phyloP scores from a whole-genome alignment of 2,888 invertebrate species.

The Dusona sp. region DNA sequence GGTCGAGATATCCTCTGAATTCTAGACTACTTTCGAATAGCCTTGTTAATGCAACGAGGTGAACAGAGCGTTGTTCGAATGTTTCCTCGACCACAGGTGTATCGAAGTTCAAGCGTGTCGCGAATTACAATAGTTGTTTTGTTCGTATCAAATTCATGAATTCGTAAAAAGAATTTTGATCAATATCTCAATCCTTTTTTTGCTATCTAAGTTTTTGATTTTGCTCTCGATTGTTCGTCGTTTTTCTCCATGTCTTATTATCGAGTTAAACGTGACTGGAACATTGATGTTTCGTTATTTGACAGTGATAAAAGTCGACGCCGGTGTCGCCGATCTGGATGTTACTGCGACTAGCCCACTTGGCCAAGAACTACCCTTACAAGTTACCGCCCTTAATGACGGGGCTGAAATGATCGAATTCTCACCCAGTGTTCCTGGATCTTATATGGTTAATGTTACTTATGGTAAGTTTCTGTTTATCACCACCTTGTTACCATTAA shows the following conservation, averaged over 20 bases:
- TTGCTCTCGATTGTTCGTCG: constrained; percentile 14
- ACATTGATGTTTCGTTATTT: constrained; percentile 66
- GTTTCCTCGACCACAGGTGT: constrained; percentile 45
- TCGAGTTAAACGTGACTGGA: constrained; percentile 17
- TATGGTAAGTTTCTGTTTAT: constrained; percentile 85
- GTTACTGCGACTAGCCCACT: constrained; percentile 95
- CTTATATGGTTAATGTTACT: constrained; percentile 88
- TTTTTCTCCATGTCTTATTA: constrained; percentile 35
- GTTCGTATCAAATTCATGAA: neutral
- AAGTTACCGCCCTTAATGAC: constrained; percentile 90
- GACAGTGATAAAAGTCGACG: constrained; percentile 92
- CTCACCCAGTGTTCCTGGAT: constrained; percentile 93
- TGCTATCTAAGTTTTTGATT: constrained; percentile 1
- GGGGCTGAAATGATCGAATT: constrained; percentile 91
- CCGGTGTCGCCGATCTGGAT: constrained; percentile 94
- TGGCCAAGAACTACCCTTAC: constrained; percentile 93
- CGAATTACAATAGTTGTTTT: constrained; percentile 42
- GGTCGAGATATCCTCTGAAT: constrained; percentile 64
- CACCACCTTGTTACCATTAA: neutral
- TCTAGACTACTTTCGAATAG: constrained; percentile 81
- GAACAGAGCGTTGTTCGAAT: constrained; percentile 56
- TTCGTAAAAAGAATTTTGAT: neutral
- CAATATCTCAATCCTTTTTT: neutral
- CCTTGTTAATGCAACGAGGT: constrained; percentile 72
- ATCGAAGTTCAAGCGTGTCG: constrained; percentile 50